Evolutionary conservation across 2,797 vertebrate genomes (phyloP), one percentile per base, ranked within the genome.

Genomic region (Loriculus beryllinus): DNA sequence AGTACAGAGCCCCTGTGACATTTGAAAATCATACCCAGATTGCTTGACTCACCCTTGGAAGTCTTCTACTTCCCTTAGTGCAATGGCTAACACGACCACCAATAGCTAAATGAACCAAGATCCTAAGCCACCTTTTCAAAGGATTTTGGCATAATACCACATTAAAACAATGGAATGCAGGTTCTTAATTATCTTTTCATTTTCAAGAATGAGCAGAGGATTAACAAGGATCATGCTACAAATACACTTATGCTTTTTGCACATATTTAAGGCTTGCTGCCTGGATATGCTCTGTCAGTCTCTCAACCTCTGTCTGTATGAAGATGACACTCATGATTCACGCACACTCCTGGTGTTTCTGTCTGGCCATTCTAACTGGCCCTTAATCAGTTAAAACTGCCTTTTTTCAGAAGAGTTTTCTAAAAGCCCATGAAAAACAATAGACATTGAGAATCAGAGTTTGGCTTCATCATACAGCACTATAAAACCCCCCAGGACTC

Each of bases 351-450:
- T 65, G 76, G 14, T 35, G 23, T 54, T 92, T 74, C 72, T 92
- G 37, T 57, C 60, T 48, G 86, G 64, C 64, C 48, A 14, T 31
- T 21, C 20, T 80, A 88, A 80, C 60, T 62, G 68, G 68, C 22
- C 57, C 54, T 42, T 82, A 57, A 90, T 33, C 47, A 48, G 63
- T 67, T 93, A 86, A 93, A 10, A 2, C 4, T 83, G 49, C 25
- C 56, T 60, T 79, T 82, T 35, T 84, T 64, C 5, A 67, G 52
- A 14, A 63, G 42, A 57, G 20, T 68, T 91, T 80, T 78, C 52
- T 59, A 62, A 95, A 93, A 82, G n/a, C 35, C 14, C 26, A 3
- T 29, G 62, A 72, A 83, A 95, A 95, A 89, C 62, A 88, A 85
- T 8, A 85, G 88, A 85, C n/a, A 42, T 17, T 37, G 59, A 92